Conservation (phyloP, 2,888 invertebrate species). For the Aphodius granarius region DNA sequence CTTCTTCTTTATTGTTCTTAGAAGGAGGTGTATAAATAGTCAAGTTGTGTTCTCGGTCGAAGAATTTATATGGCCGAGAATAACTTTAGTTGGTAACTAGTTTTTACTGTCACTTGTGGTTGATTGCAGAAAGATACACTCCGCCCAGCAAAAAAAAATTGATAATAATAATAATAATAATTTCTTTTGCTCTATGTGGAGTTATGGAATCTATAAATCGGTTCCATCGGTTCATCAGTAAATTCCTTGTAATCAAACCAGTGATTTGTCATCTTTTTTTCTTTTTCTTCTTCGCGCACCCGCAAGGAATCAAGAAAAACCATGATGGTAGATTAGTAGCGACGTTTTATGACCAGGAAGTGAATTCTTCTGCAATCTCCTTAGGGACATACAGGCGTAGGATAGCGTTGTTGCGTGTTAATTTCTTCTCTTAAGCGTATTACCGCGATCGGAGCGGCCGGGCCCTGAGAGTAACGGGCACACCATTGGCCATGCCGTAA, state of each 20-base stretch:
- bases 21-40: not conserved
- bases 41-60: not conserved
- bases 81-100: not conserved
- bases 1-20: not conserved
- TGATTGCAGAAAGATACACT: too few relatives aligned
- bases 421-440: not conserved
- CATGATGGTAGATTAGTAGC: not conserved
- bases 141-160: too few relatives aligned
- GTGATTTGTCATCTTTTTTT: not conserved
- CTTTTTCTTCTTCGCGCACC: not conserved
- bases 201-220: too few relatives aligned
- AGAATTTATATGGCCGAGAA: not conserved
- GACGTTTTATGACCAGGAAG: not conserved
- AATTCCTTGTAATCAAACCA: not conserved
- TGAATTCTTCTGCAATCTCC: not conserved
- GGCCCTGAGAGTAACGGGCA: not conserved
- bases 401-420: not conserved
- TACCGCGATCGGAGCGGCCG: too few relatives aligned
- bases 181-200: too few relatives aligned
- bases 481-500: not conserved
- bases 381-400: not conserved
- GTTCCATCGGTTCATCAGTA: too few relatives aligned
- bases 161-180: too few relatives aligned
- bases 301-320: not conserved
- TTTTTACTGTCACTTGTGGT: too few relatives aligned